Evolutionary conservation across 1,140 invertebrate species (phyloP), one percentile per base, ranked within the genome.

Genomic region (Trichonephila clavata): DNA sequence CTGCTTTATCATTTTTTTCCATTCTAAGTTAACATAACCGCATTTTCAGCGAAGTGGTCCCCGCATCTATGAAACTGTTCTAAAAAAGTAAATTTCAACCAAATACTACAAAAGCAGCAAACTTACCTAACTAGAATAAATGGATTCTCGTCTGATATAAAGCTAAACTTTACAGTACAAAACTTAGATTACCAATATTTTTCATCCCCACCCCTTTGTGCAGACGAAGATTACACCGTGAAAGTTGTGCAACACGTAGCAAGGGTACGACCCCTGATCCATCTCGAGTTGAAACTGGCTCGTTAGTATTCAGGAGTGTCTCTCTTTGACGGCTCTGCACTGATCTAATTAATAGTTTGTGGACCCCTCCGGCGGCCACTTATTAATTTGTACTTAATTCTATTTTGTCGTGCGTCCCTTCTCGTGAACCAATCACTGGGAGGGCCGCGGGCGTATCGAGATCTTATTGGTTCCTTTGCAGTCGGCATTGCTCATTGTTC

Each of bases 331-430:
- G n/a, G 89, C 68, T 68, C 21, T 68, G n/a, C 65, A n/a, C 65
- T 88, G 86, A 65, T 90, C 89, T 90, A 90, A 90, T 90, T 90
- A 89, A 89, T 89, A 90, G 89, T 90, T 90, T 59, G 43, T 63
- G 61, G 63, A 3, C 24, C 32, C 57, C 57, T 61, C 24, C 59
- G 63, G 63, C 63, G 20, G 4, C 63, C n/a, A 88, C 71, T 90
- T 90, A 90, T 90, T 90, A 90, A 90, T 90, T 90, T 90, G 89
- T 81, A 90, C 89, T 90, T 90, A 90, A 90, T 90, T 80, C 71
- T 24, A 18, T 81, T 39, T 32, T 81, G 89, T 90, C 89, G 89
- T 90, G 89, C 89, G 43, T 63, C 86, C 84, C 27, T 88, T 88
- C 43, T 88, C 86, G 63, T 68, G 86, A 57, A 68, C 86, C 86